phyloP scores from a whole-genome alignment of 1,140 invertebrate genomes.

The Drosophila sucinea region DNA sequence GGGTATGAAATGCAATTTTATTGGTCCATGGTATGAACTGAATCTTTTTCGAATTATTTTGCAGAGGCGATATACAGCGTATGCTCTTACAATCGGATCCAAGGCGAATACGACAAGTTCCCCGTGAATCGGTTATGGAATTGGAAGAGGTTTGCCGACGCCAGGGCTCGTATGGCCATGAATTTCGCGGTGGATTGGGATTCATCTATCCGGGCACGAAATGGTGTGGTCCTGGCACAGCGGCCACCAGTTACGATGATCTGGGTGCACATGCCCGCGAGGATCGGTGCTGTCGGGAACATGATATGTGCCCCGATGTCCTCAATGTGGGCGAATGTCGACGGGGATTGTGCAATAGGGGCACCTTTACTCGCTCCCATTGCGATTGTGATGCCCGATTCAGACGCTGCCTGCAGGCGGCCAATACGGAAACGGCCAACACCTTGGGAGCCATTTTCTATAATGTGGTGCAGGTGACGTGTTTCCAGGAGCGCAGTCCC shows the following conservation, averaged over 20 bases:
- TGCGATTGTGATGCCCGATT: constrained; percentile 89
- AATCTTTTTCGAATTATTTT: background rate
- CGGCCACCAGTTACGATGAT: constrained; percentile 86
- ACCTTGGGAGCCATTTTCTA: constrained; percentile 89
- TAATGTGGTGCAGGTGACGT: constrained; percentile 88
- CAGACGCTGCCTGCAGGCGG: constrained; percentile 86
- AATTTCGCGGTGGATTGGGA: constrained; percentile 83
- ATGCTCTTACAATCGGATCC: constrained; percentile 86
- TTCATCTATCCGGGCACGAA: constrained; percentile 87
- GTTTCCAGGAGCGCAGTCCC: constrained; percentile 87
- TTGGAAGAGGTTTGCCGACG: constrained; percentile 85
- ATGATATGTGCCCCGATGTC: constrained; percentile 89
- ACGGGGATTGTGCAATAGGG: constrained; percentile 88
- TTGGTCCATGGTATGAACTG: background rate
- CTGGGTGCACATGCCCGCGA: constrained; percentile 87
- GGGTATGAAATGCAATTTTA: constrained; percentile 17
- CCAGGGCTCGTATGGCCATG: constrained; percentile 72
- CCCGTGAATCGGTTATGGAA: constrained; percentile 85
- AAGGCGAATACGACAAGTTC: constrained; percentile 85
- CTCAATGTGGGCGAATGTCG: constrained; percentile 86
- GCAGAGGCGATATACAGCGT: constrained; percentile 85
- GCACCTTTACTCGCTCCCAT: constrained; percentile 88
- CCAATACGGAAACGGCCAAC: constrained; percentile 88
- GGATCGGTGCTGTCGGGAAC: constrained; percentile 90
- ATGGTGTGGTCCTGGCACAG: constrained; percentile 89